phyloP scores from a whole-genome alignment of 2,888 invertebrate genomes.

The Sepioteuthis lessoniana region DNA sequence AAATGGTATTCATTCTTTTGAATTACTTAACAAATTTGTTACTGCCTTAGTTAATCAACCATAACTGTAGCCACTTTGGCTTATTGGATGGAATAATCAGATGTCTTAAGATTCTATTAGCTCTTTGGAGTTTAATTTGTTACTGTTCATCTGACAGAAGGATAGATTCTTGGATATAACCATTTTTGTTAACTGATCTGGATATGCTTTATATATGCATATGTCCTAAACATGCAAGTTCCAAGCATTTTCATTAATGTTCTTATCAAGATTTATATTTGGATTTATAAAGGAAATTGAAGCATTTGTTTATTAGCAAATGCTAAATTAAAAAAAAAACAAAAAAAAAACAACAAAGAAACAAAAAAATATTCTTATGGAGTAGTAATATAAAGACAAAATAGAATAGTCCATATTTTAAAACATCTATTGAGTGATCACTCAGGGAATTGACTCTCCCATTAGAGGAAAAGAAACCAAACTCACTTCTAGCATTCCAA shows the following conservation, averaged over 20 bases:
- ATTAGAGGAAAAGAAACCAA: conserved; percentile 38
- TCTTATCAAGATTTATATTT: conserved; percentile 45
- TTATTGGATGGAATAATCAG: conserved; percentile 24
- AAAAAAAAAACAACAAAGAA: no score
- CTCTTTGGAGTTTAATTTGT: background rate
- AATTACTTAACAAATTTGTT: conserved; percentile 38
- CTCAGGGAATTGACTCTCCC: conserved; percentile 45
- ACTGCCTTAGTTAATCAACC: conserved; percentile 46
- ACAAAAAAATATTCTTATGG: background rate
- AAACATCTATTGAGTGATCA: conserved; percentile 44
- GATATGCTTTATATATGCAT: background rate
- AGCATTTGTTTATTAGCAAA: background rate
- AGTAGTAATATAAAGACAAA: conserved; percentile 25
- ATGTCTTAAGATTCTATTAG: conserved; percentile 9
- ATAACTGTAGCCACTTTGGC: conserved; percentile 42
- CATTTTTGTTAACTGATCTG: conserved; percentile 8
- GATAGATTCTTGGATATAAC: background rate
- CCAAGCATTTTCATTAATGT: conserved; percentile 38
- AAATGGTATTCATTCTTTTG: conserved; percentile 34
- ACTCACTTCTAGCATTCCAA: conserved; percentile 43
- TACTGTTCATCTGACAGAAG: background rate
- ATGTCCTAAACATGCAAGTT: background rate
- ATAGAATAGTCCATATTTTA: conserved; percentile 39
- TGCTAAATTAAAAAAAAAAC: background rate
- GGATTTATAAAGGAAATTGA: conserved; percentile 10